Percentiles rank a stretch among this genome's conserved stretches.
Conservation (phyloP, 2,113 vertebrate genomes). For the Castor canadensis region DNA sequence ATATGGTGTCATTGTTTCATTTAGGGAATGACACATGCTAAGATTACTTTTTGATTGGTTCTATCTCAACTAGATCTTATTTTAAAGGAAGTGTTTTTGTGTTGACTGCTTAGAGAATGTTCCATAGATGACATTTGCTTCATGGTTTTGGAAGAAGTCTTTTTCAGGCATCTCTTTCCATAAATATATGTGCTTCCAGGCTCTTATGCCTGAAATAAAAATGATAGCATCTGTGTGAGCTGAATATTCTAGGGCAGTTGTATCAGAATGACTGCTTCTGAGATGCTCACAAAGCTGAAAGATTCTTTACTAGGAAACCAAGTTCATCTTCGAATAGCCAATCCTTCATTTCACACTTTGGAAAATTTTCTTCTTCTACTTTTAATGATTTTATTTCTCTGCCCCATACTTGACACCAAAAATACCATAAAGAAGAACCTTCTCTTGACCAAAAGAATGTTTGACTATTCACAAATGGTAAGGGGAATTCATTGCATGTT, state of each 20-base stretch:
- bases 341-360: background rate
- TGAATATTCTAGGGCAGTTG: background rate
- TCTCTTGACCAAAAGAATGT: background rate
- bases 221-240: background rate
- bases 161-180: conserved; percentile 24
- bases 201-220: conserved; percentile 38
- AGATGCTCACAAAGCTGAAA: background rate
- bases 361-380: conserved; percentile 8
- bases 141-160: background rate
- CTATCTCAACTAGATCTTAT: background rate
- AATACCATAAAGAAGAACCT: background rate
- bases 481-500: background rate
- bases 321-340: background rate
- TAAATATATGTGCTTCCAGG: background rate
- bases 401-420: background rate
- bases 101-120: conserved; percentile 6
- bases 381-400: background rate
- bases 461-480: background rate
- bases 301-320: conserved; percentile 4
- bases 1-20: background rate
- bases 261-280: background rate
- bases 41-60: background rate
- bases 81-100: conserved; percentile 19
- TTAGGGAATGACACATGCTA: conserved; percentile 11
- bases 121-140: conserved; percentile 19